Conservation (phyloP, 2,113 vertebrate species). For the Gasterosteus aculeatus region DNA sequence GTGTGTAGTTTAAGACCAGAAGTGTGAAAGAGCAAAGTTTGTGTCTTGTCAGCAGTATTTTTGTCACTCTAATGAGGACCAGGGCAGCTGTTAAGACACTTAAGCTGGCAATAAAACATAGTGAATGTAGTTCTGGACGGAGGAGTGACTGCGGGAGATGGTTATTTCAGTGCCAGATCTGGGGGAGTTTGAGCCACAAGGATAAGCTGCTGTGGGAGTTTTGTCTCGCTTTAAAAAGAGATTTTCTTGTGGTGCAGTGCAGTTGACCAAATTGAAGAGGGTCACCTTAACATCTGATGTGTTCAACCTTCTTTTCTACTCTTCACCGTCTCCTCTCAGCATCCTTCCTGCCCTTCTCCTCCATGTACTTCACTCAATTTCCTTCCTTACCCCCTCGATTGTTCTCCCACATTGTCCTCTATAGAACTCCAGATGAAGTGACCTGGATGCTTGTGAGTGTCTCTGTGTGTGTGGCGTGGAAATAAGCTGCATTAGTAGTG, state of each 20-base stretch:
- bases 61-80: constrained; percentile 41
- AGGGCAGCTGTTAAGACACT: constrained; percentile 51
- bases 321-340: neutral
- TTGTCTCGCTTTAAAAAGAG: neutral
- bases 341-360: neutral
- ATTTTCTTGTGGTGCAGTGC: neutral
- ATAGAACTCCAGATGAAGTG: neutral
- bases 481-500: constrained; percentile 44
- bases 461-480: constrained; percentile 9
- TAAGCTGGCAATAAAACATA: constrained; percentile 35
- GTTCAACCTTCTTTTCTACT: neutral
- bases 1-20: constrained; percentile 18
- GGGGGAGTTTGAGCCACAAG: constrained; percentile 15
- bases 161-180: constrained; percentile 14
- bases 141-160: constrained; percentile 22
- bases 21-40: constrained; percentile 36
- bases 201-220: constrained; percentile 2
- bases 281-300: neutral
- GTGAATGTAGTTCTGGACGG: constrained; percentile 28
- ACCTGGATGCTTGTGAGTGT: neutral
- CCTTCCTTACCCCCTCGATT: neutral
- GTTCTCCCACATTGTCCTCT: neutral
- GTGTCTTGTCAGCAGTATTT: constrained; percentile 53
- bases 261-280: neutral
- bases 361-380: neutral